These are phyloP conservation scores for Drosophila setifemur DNA, from an alignment of 1,140 invertebrate species.

Conservation along the genomic window DNA sequence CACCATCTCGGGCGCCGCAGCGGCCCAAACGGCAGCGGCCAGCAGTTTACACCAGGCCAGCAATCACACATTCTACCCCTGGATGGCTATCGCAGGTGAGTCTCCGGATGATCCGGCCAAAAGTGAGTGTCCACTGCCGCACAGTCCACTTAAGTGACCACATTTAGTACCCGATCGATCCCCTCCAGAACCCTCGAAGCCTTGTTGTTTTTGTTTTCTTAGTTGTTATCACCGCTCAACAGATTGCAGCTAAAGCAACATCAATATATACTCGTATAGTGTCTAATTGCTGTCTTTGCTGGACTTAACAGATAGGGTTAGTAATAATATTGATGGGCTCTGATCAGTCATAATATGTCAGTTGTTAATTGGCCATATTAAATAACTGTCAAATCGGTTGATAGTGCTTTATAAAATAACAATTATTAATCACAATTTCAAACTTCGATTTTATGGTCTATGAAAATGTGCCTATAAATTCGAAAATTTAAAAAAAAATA, in stretches of 20 bases:
- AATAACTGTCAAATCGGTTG: no score
- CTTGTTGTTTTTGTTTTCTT: conserved; percentile 19
- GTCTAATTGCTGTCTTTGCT: conserved; percentile 1
- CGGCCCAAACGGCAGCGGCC: conserved; percentile 89
- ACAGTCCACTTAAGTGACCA: conserved; percentile 36
- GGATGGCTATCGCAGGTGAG: conserved; percentile 99
- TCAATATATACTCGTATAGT: not conserved
- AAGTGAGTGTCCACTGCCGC: conserved; percentile 65
- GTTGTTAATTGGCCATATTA: not conserved
- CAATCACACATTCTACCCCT: conserved; percentile 97
- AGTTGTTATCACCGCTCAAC: conserved; percentile 15
- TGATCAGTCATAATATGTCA: not conserved
- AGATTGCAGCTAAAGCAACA: conserved; percentile 8
- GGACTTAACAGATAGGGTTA: conserved; percentile 7
- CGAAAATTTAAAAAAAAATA: no score
- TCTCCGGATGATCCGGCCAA: conserved; percentile 73
- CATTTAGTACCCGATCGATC: not conserved
- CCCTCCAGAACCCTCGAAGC: not conserved
- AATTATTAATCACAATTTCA: no score
- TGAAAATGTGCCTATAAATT: no score
- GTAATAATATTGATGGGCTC: not conserved
- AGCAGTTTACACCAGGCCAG: conserved; percentile 93
- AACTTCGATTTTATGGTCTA: no score
- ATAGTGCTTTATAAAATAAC: no score
- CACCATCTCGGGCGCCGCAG: conserved; percentile 84